phyloP scores from a whole-genome alignment of 2,797 vertebrate genomes.

The Brotula barbata region DNA sequence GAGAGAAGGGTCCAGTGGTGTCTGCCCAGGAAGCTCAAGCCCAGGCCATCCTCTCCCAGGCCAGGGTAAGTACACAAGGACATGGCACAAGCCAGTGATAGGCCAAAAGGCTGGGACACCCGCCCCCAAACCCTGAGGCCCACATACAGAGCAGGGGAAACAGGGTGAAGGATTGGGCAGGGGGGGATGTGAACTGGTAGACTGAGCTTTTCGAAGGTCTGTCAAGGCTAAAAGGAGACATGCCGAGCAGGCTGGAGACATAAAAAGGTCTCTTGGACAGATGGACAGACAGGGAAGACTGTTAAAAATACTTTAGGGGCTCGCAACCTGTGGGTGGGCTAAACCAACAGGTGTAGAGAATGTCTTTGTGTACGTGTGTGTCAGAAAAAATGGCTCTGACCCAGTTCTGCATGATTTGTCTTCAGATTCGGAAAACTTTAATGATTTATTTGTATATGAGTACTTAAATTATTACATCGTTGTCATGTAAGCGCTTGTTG shows the following conservation, averaged over 20 bases:
- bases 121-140: slow-evolving; percentile 3
- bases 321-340: slow-evolving; percentile 50
- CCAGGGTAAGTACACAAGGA: slow-evolving; percentile 84
- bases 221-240: slow-evolving; percentile 68
- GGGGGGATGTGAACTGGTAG: background rate
- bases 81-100: slow-evolving; percentile 7
- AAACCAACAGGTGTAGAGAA: slow-evolving; percentile 71
- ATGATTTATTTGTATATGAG: no score
- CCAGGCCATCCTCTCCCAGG: slow-evolving; percentile 98
- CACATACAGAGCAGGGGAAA: slow-evolving; percentile 37
- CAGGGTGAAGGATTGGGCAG: slow-evolving; percentile 10
- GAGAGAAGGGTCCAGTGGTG: slow-evolving; percentile 92
- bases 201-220: slow-evolving; percentile 38
- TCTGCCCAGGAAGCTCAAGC: slow-evolving; percentile 97
- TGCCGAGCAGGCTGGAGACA: slow-evolving; percentile 52
- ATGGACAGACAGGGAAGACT: slow-evolving; percentile 53
- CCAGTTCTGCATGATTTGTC: slow-evolving; percentile 2
- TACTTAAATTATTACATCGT: background rate
- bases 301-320: slow-evolving; percentile 75
- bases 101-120: slow-evolving; percentile 19
- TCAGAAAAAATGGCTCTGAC: no score
- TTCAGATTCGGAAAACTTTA: no score
- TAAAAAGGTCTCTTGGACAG: slow-evolving; percentile 68
- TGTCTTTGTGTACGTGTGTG: slow-evolving; percentile 14
- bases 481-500: background rate